These are phyloP conservation scores for Drosophila nr. fundita DNA, from an alignment of 2,888 invertebrate species.

Conservation along the genomic window DNA sequence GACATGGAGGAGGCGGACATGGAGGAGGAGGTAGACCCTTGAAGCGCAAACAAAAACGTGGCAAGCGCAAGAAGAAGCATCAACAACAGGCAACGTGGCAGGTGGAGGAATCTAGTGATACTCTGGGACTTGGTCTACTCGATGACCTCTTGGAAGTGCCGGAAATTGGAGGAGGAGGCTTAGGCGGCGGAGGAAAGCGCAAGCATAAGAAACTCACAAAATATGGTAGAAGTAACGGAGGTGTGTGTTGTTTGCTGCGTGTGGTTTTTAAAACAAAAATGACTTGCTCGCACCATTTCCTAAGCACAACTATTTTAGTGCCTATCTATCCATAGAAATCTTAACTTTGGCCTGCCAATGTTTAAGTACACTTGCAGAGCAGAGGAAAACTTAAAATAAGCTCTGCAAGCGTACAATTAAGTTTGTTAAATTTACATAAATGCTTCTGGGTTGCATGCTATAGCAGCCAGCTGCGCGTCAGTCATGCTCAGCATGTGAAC, in stretches of 20 bases:
- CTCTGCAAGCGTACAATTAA: slow-evolving; percentile 14
- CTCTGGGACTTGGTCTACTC: slow-evolving; percentile 73
- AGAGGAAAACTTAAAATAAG: neutral
- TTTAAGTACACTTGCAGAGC: slow-evolving; percentile 23
- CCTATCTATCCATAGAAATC: slow-evolving; percentile 50
- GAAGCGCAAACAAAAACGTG: slow-evolving; percentile 80
- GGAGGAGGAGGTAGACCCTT: slow-evolving; percentile 62
- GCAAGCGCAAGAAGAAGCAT: slow-evolving; percentile 78
- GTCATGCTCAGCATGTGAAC: neutral
- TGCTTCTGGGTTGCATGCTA: slow-evolving; percentile 6
- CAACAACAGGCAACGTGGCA: slow-evolving; percentile 48
- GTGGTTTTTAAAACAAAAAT: slow-evolving; percentile 75
- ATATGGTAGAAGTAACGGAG: slow-evolving; percentile 85
- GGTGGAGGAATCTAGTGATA: slow-evolving; percentile 62
- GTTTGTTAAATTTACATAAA: neutral
- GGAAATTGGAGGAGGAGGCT: slow-evolving; percentile 32
- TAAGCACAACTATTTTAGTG: slow-evolving; percentile 66
- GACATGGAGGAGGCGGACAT: slow-evolving; percentile 22
- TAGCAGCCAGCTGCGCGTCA: slow-evolving; percentile 32
- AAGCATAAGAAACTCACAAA: slow-evolving; percentile 83
- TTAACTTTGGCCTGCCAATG: slow-evolving; percentile 27
- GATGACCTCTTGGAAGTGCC: slow-evolving; percentile 73
- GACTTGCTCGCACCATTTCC: slow-evolving; percentile 82
- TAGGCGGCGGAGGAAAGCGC: slow-evolving; percentile 64
- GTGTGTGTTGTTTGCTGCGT: slow-evolving; percentile 84